Evolutionary conservation across 2,888 invertebrate genomes (phyloP), one percentile per base, ranked within the genome.

Genomic region (Cabera pusaria): DNA sequence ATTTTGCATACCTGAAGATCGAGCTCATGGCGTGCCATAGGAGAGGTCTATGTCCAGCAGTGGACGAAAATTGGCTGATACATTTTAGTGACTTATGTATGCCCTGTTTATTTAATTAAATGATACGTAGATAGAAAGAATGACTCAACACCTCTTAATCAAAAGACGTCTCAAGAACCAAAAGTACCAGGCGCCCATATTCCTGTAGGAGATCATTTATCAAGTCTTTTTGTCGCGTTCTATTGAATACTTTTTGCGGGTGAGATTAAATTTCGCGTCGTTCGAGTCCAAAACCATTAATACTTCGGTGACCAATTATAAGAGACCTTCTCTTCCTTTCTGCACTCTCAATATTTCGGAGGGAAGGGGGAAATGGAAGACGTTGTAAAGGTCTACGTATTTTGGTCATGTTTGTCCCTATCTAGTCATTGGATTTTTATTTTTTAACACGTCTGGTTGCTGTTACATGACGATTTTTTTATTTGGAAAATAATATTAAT

Each of bases 211-310:
- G 60, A 64, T 74, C 78, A 86, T 87, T 85, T 83, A 86, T 87
- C 87, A 87, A 59, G 52, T 57, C 80, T 86, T 86, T 85, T 86
- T 87, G 75, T 81, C 70, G 69, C 61, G 56, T 57, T 72, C 82
- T 72, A 81, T 86, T 84, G 80, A 80, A 80, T 79, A 82, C 86
- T 87, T 87, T 87, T 86, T 87, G 85, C 69, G 68, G 57, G 69
- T 67, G 71, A 87, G 87, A 87, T 87, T 87, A 85, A 87, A 86
- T 87, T 86, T 86, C 80, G 67, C 70, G 58, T 75, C 76, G 70
- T 64, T 76, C 71, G 68, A 73, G 64, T 71, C 74, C 69, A 67
- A 62, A 72, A 78, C 81, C 86, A 87, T 87, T 86, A 86, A 87
- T 86, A 81, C 72, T 67, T 38, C 36, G 7, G n/a, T 56, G 25